Percentiles rank a stretch among this genome's conserved stretches.
phyloP scores from a whole-genome alignment of 2,888 invertebrate species.

The Dermolepida albohirtum region DNA sequence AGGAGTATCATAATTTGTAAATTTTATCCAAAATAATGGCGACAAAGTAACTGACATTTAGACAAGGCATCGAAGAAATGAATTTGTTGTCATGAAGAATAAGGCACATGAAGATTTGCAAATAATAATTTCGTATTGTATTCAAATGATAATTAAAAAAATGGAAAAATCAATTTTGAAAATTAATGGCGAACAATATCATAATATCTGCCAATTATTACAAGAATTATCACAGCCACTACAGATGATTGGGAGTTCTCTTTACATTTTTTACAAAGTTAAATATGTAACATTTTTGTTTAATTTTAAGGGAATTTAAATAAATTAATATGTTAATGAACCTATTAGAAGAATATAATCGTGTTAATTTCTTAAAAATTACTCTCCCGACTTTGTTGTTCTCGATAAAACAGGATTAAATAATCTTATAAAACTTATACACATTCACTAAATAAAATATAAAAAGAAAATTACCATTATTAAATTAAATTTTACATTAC shows the following conservation, averaged over 20 bases:
- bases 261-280: neutral
- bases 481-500: slow-evolving; percentile 13
- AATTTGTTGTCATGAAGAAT: slow-evolving; percentile 11
- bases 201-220: slow-evolving; percentile 30
- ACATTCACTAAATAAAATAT: neutral
- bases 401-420: slow-evolving; percentile 17
- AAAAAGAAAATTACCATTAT: slow-evolving; percentile 1
- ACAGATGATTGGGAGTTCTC: slow-evolving; percentile 28
- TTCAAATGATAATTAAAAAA: neutral
- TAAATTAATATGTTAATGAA: neutral
- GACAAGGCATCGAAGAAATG: neutral
- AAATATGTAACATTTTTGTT: too few species aligned
- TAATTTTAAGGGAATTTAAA: too few species aligned
- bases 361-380: neutral
- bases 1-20: too few species aligned
- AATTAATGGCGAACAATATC: slow-evolving; percentile 1
- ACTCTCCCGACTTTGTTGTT: slow-evolving; percentile 12
- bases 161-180: neutral
- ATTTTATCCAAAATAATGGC: too few species aligned
- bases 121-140: slow-evolving; percentile 8
- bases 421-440: slow-evolving; percentile 3
- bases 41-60: too few species aligned
- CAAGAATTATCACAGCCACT: slow-evolving; percentile 36
- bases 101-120: slow-evolving; percentile 32
- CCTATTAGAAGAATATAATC: slow-evolving; percentile 5